Evolutionary conservation across 2,797 vertebrate species (phyloP), one percentile per base, ranked within the genome.

Genomic region (Acanthurus leucopareius): DNA sequence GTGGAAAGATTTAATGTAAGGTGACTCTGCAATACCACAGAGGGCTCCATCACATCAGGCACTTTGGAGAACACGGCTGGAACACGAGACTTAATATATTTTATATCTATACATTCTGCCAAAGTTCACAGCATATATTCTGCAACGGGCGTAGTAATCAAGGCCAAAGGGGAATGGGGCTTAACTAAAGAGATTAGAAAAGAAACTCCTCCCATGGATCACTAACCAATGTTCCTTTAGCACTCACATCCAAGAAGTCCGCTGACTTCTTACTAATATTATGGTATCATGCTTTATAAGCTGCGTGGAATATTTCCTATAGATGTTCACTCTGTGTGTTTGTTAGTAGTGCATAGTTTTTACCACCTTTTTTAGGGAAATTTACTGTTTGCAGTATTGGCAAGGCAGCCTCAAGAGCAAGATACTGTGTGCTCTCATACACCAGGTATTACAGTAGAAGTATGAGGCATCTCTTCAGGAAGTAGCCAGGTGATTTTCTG

Each of bases 91-190:
- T 76, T 79, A 64, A 87, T 83, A 85, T 89, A 77, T 87, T 89
- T 91, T 69, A 49, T 88, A 86, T 83, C 75, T 79, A 20, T 75
- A 83, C 77, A 77, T 82, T 87, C 88, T 89, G 90, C 86, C 87
- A 90, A 92, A 92, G 86, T 87, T 91, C 75, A 79, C 60, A 61
- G 40, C 73, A 75, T 70, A 74, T 79, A 74, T 79, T 85, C 66
- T 85, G 75, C 64, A 67, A 10, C 7, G 35, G 11, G 51, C 52
- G 61, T 49, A 60, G 32, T 63, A 84, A 73, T 75, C 25, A 28
- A 86, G 77, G 77, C 79, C 82, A 89, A 89, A 87, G 72, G 80
- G 32, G 32, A 67, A 51, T 7, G 28, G 25, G 79, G 71, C 53
- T 88, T 61, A 53, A 69, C 40, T 49, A 11, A 11, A 59, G 61